These are phyloP conservation scores for Pharmacophagus antenor DNA, from an alignment of 2,888 invertebrate genomes.

Conservation along the genomic window DNA sequence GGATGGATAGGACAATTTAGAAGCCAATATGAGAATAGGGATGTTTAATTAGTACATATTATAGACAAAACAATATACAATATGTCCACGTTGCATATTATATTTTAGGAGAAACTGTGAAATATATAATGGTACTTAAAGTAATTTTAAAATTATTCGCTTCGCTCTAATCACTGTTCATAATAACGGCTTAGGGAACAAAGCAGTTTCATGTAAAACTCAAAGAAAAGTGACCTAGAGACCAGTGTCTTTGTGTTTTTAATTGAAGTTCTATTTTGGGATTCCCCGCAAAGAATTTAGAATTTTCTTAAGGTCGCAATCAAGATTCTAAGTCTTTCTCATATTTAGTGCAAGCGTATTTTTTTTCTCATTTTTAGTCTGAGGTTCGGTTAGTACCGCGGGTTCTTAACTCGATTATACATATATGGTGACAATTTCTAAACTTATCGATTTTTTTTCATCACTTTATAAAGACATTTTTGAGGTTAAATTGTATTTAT, in stretches of 20 bases:
- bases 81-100: too few relatives aligned
- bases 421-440: too few relatives aligned
- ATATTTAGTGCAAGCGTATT: neutral
- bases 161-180: neutral
- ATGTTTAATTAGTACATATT: too few relatives aligned
- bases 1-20: too few relatives aligned
- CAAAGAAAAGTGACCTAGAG: slow-evolving; percentile 20
- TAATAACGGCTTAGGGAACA: slow-evolving; percentile 4
- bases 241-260: slow-evolving; percentile 22
- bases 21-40: too few relatives aligned
- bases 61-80: too few relatives aligned
- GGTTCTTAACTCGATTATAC: neutral
- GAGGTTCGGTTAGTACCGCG: neutral
- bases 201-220: slow-evolving; percentile 11
- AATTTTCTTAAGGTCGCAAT: neutral
- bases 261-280: slow-evolving; percentile 23
- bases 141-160: neutral
- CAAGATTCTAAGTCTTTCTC: slow-evolving; percentile 1
- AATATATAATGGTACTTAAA: too few relatives aligned
- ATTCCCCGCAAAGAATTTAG: slow-evolving; percentile 7
- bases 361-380: neutral
- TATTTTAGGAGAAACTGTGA: too few relatives aligned
- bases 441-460: too few relatives aligned
- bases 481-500: too few relatives aligned
- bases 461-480: too few relatives aligned